Evolutionary conservation across 1,140 invertebrate species (phyloP).

Genomic region (Zeugodacus cucurbitae): DNA sequence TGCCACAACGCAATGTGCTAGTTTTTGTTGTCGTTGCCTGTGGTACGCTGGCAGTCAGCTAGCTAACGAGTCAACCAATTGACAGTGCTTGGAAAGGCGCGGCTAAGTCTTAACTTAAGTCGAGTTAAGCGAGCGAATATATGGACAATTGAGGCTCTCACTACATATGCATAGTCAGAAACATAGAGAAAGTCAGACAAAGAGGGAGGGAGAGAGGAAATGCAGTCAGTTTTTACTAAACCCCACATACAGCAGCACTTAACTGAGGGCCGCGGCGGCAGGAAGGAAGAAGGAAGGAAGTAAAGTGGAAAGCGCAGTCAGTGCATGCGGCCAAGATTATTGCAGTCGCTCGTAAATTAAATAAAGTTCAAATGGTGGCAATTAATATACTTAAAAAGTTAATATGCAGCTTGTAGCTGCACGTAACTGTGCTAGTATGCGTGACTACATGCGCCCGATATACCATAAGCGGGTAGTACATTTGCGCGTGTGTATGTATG

Average conservation of each 20-base stretch:
- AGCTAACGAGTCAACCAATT: slow-evolving; percentile 14
- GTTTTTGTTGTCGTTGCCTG: neutral
- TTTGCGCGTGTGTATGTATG: neutral
- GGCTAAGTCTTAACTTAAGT: slow-evolving; percentile 1
- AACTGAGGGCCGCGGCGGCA: neutral
- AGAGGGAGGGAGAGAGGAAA: neutral
- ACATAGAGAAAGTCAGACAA: neutral
- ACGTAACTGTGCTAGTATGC: neutral
- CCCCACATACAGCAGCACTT: neutral
- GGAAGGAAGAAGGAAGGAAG: neutral
- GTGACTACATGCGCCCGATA: neutral
- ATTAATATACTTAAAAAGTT: slow-evolving; percentile 49
- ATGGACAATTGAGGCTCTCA: neutral
- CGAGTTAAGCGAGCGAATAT: neutral
- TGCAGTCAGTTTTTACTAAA: neutral
- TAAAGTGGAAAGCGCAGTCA: neutral
- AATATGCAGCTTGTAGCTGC: slow-evolving; percentile 39
- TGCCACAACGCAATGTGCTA: neutral
- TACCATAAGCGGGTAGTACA: neutral
- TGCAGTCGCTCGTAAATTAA: slow-evolving; percentile 46
- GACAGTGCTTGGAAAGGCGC: neutral
- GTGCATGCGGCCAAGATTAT: slow-evolving; percentile 17
- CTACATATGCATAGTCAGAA: neutral
- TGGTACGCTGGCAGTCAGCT: neutral
- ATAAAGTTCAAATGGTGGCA: slow-evolving; percentile 49